Evolutionary conservation across 2,797 vertebrate species (phyloP), one percentile per base, ranked within the genome.

Genomic region (Heterohyrax brucei): DNA sequence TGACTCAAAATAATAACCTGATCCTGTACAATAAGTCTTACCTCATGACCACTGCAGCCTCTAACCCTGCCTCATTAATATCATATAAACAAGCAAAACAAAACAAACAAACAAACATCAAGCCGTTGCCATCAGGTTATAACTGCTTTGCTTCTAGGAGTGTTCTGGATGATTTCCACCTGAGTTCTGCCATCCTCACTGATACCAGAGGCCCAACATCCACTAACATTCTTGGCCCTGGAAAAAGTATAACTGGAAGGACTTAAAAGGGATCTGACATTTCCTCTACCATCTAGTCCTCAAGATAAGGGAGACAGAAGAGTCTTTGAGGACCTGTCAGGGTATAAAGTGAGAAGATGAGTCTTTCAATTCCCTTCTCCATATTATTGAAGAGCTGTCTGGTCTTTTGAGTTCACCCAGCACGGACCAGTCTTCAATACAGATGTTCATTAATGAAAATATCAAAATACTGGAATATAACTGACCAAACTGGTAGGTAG

Each of bases 381-480:
- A 7, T 28, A 73, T 22, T 78, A 33, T 14, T 61, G 33, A 59
- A 80, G 59, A 61, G 26, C 2, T 94, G 53, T 73, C 72, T 87
- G 48, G 30, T 22, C 89, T 90, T 92, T 93, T 80, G 72, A 26
- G 76, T 84, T 88, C 82, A 76, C 94, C 48, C n/a, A 89, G 90
- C 53, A 39, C 53, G 61, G 78, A 64, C 48, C 33, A 66, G 39
- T 91, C 66, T 83, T 90, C 76, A 77, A 72, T n/a, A 89, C 61
- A 92, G 44, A 64, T 70, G 92, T 85, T 92, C 80, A 84, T 91
- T 97, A 77, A 79, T 75, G 22, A 62, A 92, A 53, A 64, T 18
- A 86, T 93, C 76, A 75, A 85, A 19, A 80, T 95, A 64, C 76
- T 89, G 88, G 90, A 91, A 80, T 77, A 76, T 91, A 95, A 50